These are phyloP conservation scores for Tinea pellionella DNA, from an alignment of 2,888 invertebrate species.

Conservation along the genomic window DNA sequence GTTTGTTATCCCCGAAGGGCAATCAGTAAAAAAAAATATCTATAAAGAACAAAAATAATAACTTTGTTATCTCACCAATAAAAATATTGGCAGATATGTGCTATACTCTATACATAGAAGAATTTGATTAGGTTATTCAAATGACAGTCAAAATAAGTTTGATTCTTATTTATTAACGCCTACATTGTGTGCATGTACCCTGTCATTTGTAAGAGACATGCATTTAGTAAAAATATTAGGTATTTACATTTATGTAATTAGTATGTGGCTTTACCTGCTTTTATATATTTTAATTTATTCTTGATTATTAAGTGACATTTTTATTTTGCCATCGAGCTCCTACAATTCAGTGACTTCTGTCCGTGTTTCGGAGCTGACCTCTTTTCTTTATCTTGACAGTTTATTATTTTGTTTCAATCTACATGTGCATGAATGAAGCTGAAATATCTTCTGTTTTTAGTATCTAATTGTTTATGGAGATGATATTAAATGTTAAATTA, in stretches of 20 bases:
- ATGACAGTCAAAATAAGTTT: too few species aligned
- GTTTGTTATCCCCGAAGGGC: neutral
- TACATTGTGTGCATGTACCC: slow-evolving; percentile 1
- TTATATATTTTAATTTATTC: neutral
- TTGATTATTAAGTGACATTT: neutral
- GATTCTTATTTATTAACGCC: too few species aligned
- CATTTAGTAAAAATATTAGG: neutral
- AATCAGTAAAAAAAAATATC: neutral
- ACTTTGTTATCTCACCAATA: too few species aligned
- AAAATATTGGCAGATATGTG: too few species aligned
- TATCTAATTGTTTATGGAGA: neutral
- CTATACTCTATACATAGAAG: too few species aligned
- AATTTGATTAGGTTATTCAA: too few species aligned
- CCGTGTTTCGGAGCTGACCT: neutral
- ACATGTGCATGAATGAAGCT: neutral
- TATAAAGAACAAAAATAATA: too few species aligned
- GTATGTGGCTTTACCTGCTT: neutral
- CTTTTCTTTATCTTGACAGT: neutral
- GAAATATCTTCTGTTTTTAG: neutral
- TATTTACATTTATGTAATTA: neutral
- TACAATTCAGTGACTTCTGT: neutral
- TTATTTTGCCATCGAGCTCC: neutral
- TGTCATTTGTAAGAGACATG: neutral
- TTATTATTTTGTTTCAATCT: neutral
- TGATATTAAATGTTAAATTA: neutral